Evolutionary conservation across 2,888 invertebrate species (phyloP).

Genomic region (Mythimna impura): DNA sequence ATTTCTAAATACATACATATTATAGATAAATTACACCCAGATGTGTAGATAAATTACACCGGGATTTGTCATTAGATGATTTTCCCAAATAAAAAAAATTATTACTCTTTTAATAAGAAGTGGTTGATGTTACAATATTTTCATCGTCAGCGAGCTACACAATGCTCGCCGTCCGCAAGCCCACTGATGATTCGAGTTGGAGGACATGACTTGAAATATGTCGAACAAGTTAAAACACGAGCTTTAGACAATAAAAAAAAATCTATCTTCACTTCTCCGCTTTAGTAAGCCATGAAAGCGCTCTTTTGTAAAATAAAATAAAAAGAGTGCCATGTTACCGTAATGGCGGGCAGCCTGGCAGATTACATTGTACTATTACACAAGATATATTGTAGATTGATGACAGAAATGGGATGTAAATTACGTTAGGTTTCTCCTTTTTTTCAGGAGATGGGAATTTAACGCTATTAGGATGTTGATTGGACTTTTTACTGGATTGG

Average conservation of each 20-base stretch:
- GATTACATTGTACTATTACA: slow-evolving; percentile 61
- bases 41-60: no score
- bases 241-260: background rate
- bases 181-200: no score
- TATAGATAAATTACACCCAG: no score
- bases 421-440: slow-evolving; percentile 50
- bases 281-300: slow-evolving; percentile 57
- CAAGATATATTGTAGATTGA: slow-evolving; percentile 57
- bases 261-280: slow-evolving; percentile 29
- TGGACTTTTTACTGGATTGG: slow-evolving; percentile 29
- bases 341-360: slow-evolving; percentile 49
- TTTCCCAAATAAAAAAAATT: no score
- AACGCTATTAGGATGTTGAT: slow-evolving; percentile 50
- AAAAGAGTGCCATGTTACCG: slow-evolving; percentile 45
- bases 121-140: no score
- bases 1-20: no score
- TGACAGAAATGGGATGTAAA: slow-evolving; percentile 60
- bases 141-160: no score
- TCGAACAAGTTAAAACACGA: no score
- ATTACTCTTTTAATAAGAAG: no score
- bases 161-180: no score
- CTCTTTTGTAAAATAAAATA: slow-evolving; percentile 61
- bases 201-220: no score
- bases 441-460: slow-evolving; percentile 53
- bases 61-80: no score